A percentile compares a stretch with the other conserved stretches of the same genome.
Conservation (phyloP, 1,140 invertebrate species). For the Listronotus bonariensis region DNA sequence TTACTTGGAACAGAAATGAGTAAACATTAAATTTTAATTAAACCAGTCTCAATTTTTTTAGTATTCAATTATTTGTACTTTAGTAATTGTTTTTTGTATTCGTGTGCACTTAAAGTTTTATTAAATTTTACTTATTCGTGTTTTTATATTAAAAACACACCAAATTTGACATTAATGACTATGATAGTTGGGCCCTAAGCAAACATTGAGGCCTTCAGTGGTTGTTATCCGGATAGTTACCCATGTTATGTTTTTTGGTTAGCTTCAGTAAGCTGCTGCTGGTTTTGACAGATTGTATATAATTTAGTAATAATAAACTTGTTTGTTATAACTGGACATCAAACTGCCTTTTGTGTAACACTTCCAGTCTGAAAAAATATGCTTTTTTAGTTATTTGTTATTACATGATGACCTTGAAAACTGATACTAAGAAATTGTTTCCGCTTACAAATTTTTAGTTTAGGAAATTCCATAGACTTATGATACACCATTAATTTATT, state of each 20-base stretch:
- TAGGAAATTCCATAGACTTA: slow-evolving; percentile 17
- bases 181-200: slow-evolving; percentile 18
- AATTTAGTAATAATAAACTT: neutral
- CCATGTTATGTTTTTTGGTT: slow-evolving; percentile 6
- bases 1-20: too few species aligned
- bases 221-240: slow-evolving; percentile 26
- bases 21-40: too few species aligned
- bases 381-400: too few species aligned
- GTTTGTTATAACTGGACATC: neutral
- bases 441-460: slow-evolving; percentile 5
- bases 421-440: slow-evolving; percentile 7
- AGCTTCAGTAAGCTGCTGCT: neutral
- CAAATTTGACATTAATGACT: slow-evolving; percentile 11
- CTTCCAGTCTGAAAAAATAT: slow-evolving; percentile 11
- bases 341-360: slow-evolving; percentile 14
- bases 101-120: too few species aligned
- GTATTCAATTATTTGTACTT: too few species aligned
- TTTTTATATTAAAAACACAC: neutral
- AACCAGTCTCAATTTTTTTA: too few species aligned
- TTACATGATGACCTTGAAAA: neutral
- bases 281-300: neutral
- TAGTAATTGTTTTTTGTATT: too few species aligned
- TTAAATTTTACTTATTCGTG: neutral
- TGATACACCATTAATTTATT: slow-evolving; percentile 25
- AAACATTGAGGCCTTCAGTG: slow-evolving; percentile 29